Evolutionary conservation across 2,797 vertebrate species (phyloP), one percentile per base, ranked within the genome.

Genomic region (Neomorphus geoffroyi): DNA sequence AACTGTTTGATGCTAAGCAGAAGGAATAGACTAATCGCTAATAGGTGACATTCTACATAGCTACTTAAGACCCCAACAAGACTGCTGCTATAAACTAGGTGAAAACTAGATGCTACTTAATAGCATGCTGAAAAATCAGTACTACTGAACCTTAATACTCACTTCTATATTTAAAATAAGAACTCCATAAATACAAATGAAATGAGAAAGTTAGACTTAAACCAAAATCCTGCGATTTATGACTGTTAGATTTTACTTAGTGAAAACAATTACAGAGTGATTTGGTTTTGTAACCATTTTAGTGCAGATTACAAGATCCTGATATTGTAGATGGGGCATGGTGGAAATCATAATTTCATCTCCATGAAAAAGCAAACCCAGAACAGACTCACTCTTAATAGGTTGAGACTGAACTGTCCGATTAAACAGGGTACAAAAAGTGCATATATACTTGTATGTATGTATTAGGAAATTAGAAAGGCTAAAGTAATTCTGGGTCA

Each of bases 91-190:
- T 32, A 46, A 80, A 35, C 23, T 30, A 56, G 28, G 53, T 74
- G 33, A 81, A 82, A 88, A 94, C 77, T 18, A 8, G 66, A 71
- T 57, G 14, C 8, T 58, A 77, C 19, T 67, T 65, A 80, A 54
- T 14, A 87, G 61, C 9, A 39, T 27, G 37, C 33, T 92, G 75
- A 93, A 83, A 92, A 61, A 83, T 32, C 33, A 72, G 69, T 57
- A 35, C 24, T 65, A 27, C 13, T 62, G 80, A 86, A 67, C 5
- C 6, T 50, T 58, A 80, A 75, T 19, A 18, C 3, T 61, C 21
- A 35, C 13, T 73, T 93, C 39, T 37, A 84, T 45, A 93, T 43
- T 90, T 67, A 65, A 91, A 86, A 66, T 26, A 39, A 86, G 28
- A 87, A 78, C 23, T 66, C 26, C 15, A 51, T 50, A 91, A 89